Base-by-base conservation (phyloP, 2,888 invertebrate species). In the Petrolisthes cinctipes region DNA sequence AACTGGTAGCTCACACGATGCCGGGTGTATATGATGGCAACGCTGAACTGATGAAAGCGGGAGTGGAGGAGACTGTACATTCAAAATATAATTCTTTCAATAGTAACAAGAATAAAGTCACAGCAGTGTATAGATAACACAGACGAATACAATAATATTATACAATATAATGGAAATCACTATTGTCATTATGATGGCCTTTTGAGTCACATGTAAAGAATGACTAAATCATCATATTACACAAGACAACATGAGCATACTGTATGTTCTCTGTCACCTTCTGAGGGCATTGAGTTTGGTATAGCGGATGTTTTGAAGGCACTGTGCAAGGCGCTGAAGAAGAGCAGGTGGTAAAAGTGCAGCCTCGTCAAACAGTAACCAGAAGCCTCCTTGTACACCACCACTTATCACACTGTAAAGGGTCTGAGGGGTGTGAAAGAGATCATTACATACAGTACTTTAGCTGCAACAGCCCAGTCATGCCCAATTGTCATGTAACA, bases 321-420 rank as follows among this genome's bases (percentile, higher is more conserved):
- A 82, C 76, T 88, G 88, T 5, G 88, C 82, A 51, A 88, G 82
- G 51, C 85, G 56, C 37, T 84, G 54, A 17, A 88, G 82, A 11
- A 83, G 23, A n/a, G 85, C 5, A 11, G 75, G 54, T 4, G 88
- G 61, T 1, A 88, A 82, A 11, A 23, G 71, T n/a, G 80, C 54
- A 17, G 88, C 88, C 20, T 88, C 85, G 6, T 85, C 82, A 68
- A 88, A 82, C 11, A 88, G 68, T 17, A 88, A 37, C 88, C 88
- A 88, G 71, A 82, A 85, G 5, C 88, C 88, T 4, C 85, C 88
- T 78, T 88, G 88, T 53, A 88, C 84, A 7, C 88, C 84, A 6
- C 82, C 85, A 54, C 82, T 78, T 9, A 88, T 71, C 68, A 85
- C 51, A 53, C 53, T 76, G 54, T 85, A 75, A 20, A 88, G 84